Conservation (phyloP, 1,140 invertebrate species). For the Drosophila sproati region DNA sequence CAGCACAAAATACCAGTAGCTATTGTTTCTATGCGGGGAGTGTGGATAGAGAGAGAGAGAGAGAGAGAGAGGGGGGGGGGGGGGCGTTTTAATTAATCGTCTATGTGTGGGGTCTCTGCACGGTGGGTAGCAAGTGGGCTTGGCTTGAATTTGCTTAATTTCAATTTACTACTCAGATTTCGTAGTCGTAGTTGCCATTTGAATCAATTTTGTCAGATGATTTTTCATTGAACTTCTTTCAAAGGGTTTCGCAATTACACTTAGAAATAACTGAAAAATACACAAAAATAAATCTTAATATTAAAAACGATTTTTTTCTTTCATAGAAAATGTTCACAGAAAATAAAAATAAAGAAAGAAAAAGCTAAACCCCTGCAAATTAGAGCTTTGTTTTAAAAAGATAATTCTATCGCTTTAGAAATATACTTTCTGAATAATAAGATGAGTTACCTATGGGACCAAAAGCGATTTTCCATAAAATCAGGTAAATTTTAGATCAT, state of each 20-base stretch:
- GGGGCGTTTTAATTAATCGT: conserved; percentile 69
- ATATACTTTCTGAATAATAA: no score
- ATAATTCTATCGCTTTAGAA: no score
- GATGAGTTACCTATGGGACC: no score
- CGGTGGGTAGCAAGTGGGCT: conserved; percentile 8
- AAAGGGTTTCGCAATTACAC: background rate
- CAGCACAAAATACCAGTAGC: conserved; percentile 44
- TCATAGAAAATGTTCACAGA: no score
- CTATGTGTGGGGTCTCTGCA: conserved; percentile 30
- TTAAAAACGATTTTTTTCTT: background rate
- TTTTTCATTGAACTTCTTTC: background rate
- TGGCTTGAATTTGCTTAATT: background rate
- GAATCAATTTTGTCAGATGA: background rate
- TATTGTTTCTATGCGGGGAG: background rate
- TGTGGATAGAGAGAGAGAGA: conserved; percentile 14
- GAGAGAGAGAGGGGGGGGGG: conserved; percentile 28
- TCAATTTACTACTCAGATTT: background rate
- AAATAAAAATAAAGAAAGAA: no score
- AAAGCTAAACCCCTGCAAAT: background rate
- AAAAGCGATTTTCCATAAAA: no score
- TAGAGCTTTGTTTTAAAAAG: no score
- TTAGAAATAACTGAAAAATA: background rate
- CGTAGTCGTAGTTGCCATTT: background rate
- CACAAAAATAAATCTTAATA: background rate
- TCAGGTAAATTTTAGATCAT: no score